Base-by-base conservation (phyloP, 2,888 invertebrate genomes). In the Lampropteryx suffumata region DNA sequence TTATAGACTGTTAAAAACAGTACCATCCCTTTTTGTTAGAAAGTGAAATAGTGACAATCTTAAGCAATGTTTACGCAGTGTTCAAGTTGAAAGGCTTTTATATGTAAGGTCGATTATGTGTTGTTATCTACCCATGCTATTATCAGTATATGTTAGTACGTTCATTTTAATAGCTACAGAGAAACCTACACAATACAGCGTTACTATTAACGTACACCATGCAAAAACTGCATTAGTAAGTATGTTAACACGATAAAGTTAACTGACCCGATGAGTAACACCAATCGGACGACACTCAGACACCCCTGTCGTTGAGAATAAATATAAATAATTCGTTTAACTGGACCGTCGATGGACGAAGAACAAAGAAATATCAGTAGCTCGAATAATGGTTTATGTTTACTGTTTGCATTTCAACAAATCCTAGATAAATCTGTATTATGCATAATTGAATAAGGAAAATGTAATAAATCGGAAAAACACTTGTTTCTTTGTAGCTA, bases 251-350 rank as follows among this genome's bases (percentile, higher is more conserved):
- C 59, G 71, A 35, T 74, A 77, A 76, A 77, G 78, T 79, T 75
- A 76, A 79, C 71, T 76, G 79, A 78, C 76, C 79, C 70, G 67
- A 69, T 71, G 76, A 78, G 72, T 78, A 75, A 76, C 67, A 62
- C 12, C 29, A 40, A 47, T 41, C 68, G 68, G 68, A 64, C 52
- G 59, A 64, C 77, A 82, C 76, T 77, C 80, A 73, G 67, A 62
- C 71, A 61, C 73, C 72, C 73, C 65, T 68, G 51, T 60, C 28
- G 30, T 61, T 50, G 48, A 61, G 64, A 68, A 69, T 62, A 65
- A 70, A 73, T n/a, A 74, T 67, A 70, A 69, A 74, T 71, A 71
- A 68, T 58, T 49, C 55, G 53, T 55, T 65, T 59, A 62, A 61
- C 65, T 61, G 60, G 64, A 59, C 59, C 60, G 55, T 46, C 39